Evolutionary conservation across 2,888 invertebrate genomes (phyloP), one percentile per base, ranked within the genome.

Genomic region (Neuroscelio doddi): DNA sequence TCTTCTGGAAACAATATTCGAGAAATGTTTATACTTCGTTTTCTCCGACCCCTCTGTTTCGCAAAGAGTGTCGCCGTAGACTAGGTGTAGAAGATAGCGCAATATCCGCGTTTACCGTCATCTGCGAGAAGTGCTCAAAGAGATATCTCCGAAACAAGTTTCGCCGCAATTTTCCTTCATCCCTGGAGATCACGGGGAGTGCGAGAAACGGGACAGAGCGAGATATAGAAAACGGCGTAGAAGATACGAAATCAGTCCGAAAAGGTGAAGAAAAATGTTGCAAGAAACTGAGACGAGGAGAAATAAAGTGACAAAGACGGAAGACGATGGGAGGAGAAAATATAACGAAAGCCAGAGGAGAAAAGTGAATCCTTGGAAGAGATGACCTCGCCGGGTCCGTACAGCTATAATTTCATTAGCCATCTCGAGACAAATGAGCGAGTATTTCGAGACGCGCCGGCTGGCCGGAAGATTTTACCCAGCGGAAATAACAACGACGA

Each of bases 391-490:
- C 49, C 17, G 38, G 44, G 36, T 39, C 49, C 52, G 52, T 53
- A 24, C n/a, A 79, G 85, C 86, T 85, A 87, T 87, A 87, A 87
- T 87, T 87, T 87, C 87, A 87, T 87, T 87, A 87, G 86, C 85
- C 80, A 83, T 78, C 81, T 75, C 74, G 83, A 85, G 86, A 87
- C 86, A 87, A 87, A 87, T 87, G 87, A 86, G 86, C 82, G 79
- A 78, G 79, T 80, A 83, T 83, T 81, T 80, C 75, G 75, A 79
- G 81, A 80, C 73, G 81, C 83, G 77, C 83, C 83, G 82, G 83
- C 82, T 84, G 83, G 75, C 69, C 75, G 75, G 73, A 77, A 79
- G 80, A 83, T 81, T 79, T 74, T 69, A 74, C 74, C 65, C 65
- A 65, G 53, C 61, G 64, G 50, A 73, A 70, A 77, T 73, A 74